A percentile compares a stretch with the other conserved stretches of the same genome.
phyloP scores from a whole-genome alignment of 2,113 vertebrate genomes.

The Jaculus jaculus region DNA sequence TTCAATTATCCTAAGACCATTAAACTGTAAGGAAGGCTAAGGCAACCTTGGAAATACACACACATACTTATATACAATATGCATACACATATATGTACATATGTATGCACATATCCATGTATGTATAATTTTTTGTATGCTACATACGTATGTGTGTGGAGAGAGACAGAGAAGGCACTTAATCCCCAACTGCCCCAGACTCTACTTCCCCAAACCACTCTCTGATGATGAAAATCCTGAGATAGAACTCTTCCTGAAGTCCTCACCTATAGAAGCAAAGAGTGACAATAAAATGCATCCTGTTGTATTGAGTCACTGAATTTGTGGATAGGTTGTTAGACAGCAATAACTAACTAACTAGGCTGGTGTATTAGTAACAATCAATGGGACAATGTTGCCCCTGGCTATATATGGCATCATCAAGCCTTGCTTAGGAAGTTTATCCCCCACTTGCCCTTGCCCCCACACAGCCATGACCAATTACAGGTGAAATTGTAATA shows the following conservation, averaged over 20 bases:
- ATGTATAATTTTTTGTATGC: neutral
- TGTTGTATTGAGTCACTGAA: too few species aligned
- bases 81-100: neutral
- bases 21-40: neutral
- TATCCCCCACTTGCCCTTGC: neutral
- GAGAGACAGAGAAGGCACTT: neutral
- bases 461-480: neutral
- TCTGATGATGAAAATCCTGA: neutral
- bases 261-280: neutral
- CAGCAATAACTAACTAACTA: neutral
- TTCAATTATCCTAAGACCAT: neutral
- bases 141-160: neutral
- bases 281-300: neutral
- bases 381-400: neutral
- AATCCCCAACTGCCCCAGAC: neutral
- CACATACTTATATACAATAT: neutral
- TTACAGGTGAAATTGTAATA: neutral
- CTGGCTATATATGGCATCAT: too few species aligned
- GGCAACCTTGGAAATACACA: neutral
- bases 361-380: neutral
- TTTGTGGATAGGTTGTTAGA: neutral
- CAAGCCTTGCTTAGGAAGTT: neutral
- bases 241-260: constrained; percentile 11
- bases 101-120: neutral
- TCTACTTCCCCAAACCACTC: neutral